phyloP scores from a whole-genome alignment of 2,888 invertebrate genomes.

The Rhagium mordax region DNA sequence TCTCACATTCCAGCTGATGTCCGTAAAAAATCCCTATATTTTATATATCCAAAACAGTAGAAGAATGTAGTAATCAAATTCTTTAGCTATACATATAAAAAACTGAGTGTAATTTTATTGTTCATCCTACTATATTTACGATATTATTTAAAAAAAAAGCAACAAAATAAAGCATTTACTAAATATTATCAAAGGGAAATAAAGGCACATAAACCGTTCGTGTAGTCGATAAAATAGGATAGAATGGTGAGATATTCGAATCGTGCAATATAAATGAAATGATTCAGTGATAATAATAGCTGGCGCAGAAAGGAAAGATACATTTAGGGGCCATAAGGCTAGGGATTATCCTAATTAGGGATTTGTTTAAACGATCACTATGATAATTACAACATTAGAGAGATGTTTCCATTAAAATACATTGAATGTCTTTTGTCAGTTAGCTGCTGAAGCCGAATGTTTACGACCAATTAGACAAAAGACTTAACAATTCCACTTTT shows the following conservation, averaged over 20 bases:
- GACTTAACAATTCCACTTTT: conserved; percentile 59
- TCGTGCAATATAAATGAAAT: conserved; percentile 31
- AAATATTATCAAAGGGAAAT: neutral
- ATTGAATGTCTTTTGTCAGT: conserved; percentile 47
- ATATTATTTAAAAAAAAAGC: too few relatives aligned
- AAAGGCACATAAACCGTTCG: neutral
- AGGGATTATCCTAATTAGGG: conserved; percentile 56
- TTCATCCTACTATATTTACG: too few relatives aligned
- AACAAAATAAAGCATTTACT: neutral
- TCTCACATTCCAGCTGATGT: too few relatives aligned
- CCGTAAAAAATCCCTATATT: too few relatives aligned
- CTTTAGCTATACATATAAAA: too few relatives aligned
- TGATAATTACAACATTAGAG: conserved; percentile 51
- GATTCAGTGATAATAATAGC: conserved; percentile 34
- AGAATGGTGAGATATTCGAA: conserved; percentile 20
- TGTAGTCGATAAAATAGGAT: neutral
- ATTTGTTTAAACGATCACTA: conserved; percentile 54
- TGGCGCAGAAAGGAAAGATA: conserved; percentile 29
- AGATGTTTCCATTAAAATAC: conserved; percentile 54
- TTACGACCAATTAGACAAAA: conserved; percentile 62
- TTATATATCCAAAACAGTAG: too few relatives aligned
- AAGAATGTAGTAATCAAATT: too few relatives aligned
- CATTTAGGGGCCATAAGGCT: conserved; percentile 30
- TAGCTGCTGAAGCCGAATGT: conserved; percentile 42
- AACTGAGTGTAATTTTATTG: too few relatives aligned